Conservation (phyloP, 1,140 invertebrate species). For the Ceratitis capitata region DNA sequence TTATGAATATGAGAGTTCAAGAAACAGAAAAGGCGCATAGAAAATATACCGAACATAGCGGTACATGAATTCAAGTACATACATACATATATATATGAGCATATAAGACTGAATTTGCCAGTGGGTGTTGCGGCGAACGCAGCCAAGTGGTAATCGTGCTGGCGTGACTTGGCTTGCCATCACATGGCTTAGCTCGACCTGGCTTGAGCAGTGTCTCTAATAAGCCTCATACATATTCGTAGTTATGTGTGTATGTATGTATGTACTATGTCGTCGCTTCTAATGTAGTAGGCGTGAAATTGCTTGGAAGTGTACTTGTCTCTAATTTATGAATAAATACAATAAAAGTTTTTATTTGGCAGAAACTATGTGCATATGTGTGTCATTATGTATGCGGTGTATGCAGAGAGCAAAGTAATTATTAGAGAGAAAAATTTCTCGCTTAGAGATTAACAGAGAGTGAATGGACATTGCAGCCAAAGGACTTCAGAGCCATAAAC, state of each 20-base stretch:
- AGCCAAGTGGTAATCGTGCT: slow-evolving; percentile 19
- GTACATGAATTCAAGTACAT: neutral
- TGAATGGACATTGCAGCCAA: too few relatives aligned
- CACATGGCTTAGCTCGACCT: neutral
- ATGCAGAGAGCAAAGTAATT: neutral
- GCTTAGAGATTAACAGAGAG: too few relatives aligned
- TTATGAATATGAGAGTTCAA: neutral
- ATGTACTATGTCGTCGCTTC: too few relatives aligned
- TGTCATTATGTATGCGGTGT: too few relatives aligned
- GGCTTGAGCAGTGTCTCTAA: slow-evolving; percentile 5
- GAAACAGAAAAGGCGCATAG: slow-evolving; percentile 12
- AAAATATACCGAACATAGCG: neutral
- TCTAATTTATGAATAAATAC: slow-evolving; percentile 11
- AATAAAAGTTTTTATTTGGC: slow-evolving; percentile 1
- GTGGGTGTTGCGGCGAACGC: neutral
- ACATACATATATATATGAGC: neutral
- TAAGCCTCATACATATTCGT: slow-evolving; percentile 23
- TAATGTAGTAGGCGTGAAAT: slow-evolving; percentile 26
- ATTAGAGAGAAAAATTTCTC: too few relatives aligned
- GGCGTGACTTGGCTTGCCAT: neutral
- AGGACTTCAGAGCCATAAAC: too few relatives aligned
- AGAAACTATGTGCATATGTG: neutral
- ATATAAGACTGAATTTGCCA: neutral
- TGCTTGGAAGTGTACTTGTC: slow-evolving; percentile 8
- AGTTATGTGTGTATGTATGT: too few relatives aligned